A percentile compares a stretch with the other conserved stretches of the same genome.
Evolutionary conservation across 2,797 vertebrate genomes (phyloP).

Genomic region (Loris lydekkerianus): DNA sequence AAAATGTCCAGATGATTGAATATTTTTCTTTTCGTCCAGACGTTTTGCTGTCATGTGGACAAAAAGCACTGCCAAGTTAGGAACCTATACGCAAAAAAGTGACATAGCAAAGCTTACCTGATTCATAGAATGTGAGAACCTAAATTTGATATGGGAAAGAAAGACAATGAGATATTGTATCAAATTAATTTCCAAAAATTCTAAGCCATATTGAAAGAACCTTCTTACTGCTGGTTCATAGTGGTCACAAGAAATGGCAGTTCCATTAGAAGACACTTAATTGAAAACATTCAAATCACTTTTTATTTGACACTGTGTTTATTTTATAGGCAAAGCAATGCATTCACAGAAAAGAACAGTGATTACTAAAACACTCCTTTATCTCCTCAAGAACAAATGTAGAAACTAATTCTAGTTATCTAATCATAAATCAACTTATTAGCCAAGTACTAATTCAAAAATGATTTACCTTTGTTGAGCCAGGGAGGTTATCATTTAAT

Average conservation of each 20-base stretch:
- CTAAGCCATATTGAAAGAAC: neutral
- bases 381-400: slow-evolving; percentile 31
- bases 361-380: neutral
- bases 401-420: slow-evolving; percentile 36
- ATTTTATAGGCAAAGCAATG: slow-evolving; percentile 62
- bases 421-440: neutral
- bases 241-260: neutral
- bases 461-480: neutral
- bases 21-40: slow-evolving; percentile 67
- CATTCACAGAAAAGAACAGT: slow-evolving; percentile 53
- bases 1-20: slow-evolving; percentile 80
- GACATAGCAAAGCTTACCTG: neutral
- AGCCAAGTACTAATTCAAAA: neutral
- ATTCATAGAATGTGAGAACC: neutral
- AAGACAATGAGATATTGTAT: neutral
- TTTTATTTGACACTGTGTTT: slow-evolving; percentile 65
- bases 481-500: neutral
- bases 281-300: slow-evolving; percentile 36
- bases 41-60: slow-evolving; percentile 66
- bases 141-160: slow-evolving; percentile 16
- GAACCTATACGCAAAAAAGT: slow-evolving; percentile 30
- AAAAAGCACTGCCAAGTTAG: slow-evolving; percentile 64
- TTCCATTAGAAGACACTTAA: slow-evolving; percentile 17
- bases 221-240: neutral
- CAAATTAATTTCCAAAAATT: slow-evolving; percentile 19